Evolutionary conservation across 2,888 invertebrate genomes (phyloP).

Genomic region (Harpagoxenus sublaevis): DNA sequence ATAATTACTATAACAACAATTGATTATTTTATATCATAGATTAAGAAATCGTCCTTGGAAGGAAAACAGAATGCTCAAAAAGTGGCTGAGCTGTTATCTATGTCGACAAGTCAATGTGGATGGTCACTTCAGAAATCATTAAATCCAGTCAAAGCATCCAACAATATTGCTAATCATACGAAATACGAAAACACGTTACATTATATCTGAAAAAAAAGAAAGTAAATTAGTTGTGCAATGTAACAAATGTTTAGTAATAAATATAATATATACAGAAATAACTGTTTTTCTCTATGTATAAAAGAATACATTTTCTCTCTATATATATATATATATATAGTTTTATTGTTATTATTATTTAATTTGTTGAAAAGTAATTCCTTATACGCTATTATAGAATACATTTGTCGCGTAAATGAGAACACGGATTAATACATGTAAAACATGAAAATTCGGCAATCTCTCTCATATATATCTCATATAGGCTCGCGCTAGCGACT

Average conservation of each 20-base stretch:
- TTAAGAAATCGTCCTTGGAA: slow-evolving; percentile 72
- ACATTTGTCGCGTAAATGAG: too few species aligned
- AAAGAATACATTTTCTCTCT: neutral
- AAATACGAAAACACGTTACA: slow-evolving; percentile 48
- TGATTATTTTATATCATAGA: slow-evolving; percentile 60
- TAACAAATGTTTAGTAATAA: slow-evolving; percentile 38
- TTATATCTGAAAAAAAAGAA: slow-evolving; percentile 16
- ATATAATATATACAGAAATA: neutral
- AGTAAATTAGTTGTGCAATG: slow-evolving; percentile 1
- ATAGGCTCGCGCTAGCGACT: too few species aligned
- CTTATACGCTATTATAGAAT: too few species aligned
- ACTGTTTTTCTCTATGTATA: neutral
- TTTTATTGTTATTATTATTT: too few species aligned
- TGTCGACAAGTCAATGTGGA: slow-evolving; percentile 58
- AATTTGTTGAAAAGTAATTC: too few species aligned
- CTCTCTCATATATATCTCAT: too few species aligned
- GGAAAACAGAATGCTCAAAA: slow-evolving; percentile 75
- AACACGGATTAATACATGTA: too few species aligned
- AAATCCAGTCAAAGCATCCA: slow-evolving; percentile 74
- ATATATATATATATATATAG: too few species aligned
- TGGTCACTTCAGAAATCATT: slow-evolving; percentile 66
- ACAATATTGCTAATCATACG: slow-evolving; percentile 60
- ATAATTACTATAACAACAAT: neutral
- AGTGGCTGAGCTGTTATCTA: slow-evolving; percentile 76
- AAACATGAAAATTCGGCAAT: too few species aligned